Evolutionary conservation across 1,140 invertebrate species (phyloP), one percentile per base, ranked within the genome.

Genomic region (Tribolium castaneum): DNA sequence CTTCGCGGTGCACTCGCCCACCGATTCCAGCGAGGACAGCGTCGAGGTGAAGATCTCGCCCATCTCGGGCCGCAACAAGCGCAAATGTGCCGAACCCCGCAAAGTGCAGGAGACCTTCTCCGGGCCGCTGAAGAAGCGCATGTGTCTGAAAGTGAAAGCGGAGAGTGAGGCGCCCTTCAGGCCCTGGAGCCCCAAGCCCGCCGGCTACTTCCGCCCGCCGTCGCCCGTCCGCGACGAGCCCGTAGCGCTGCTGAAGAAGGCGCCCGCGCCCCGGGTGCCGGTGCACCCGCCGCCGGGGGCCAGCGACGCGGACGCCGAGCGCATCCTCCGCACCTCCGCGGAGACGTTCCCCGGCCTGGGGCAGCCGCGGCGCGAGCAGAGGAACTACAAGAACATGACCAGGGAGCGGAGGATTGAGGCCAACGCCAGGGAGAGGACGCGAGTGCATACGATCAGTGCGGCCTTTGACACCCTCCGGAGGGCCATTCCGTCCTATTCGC

Each of bases 331-430:
- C 10, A 81, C 76, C 49, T 82, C 84, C 1, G 79, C 76, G 7
- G 82, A 83, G 54, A 75, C 76, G 52, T 87, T 80, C 84, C 86
- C 81, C 79, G 85, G 80, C 30, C 59, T 84, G 70, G 14, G 56
- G 14, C 78, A 79, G 22, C 62, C 83, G 45, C 88, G 89, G 6
- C 87, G 90, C 22, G 91, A 95, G 66, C 94, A 96, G 82, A 92
- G 96, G 77, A 97, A 97, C 85, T 97, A 98, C 86, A 98, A 98
- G 85, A 98, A 97, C 84, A 97, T 98, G 96, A 98, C 96, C 0
- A 88, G 95, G 19, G 96, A 97, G 83, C 89, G 96, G 77, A 88
- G 96, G 30, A 97, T 98, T 82, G 96, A 98, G 86, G 97, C 97
- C 0, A 98, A 98, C 83, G 97, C 96, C 0, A 89, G 97, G 1